Percentiles rank a stretch among this genome's conserved stretches.
phyloP scores from a whole-genome alignment of 1,140 invertebrate species.

The Micrasema longulum region DNA sequence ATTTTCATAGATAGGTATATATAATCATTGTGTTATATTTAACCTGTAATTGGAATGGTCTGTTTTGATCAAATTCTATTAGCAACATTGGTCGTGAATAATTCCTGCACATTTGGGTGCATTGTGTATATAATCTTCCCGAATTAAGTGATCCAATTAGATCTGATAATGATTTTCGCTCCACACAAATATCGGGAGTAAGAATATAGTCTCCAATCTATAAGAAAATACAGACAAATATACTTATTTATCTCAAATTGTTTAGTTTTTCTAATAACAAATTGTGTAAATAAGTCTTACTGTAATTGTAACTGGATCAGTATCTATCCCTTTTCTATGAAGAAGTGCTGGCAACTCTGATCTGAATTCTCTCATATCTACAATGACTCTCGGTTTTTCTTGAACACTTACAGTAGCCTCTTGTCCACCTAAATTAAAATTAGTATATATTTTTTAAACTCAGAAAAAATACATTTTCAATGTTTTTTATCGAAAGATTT shows the following conservation, averaged over 20 bases:
- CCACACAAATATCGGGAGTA: conserved; percentile 95
- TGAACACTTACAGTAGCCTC: conserved; percentile 56
- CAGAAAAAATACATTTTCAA: no score
- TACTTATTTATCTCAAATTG: not conserved
- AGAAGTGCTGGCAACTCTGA: conserved; percentile 95
- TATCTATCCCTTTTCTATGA: conserved; percentile 92
- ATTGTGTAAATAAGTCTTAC: conserved; percentile 63
- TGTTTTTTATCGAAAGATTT: no score
- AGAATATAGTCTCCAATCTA: conserved; percentile 98
- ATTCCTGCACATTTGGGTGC: conserved; percentile 88
- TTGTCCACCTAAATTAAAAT: conserved; percentile 60
- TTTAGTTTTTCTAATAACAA: not conserved
- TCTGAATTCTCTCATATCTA: conserved; percentile 98
- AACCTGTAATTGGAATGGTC: conserved; percentile 90
- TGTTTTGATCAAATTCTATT: conserved; percentile 96
- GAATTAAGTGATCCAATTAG: conserved; percentile 95
- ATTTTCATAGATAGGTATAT: no score
- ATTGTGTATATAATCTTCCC: conserved; percentile 96
- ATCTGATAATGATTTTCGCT: conserved; percentile 97
- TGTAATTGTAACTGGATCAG: conserved; percentile 91
- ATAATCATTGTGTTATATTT: no score
- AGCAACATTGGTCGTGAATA: conserved; percentile 92
- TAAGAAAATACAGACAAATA: conserved; percentile 32
- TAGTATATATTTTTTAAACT: not conserved
- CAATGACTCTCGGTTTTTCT: conserved; percentile 79